A percentile compares a stretch with the other conserved stretches of the same genome.
Evolutionary conservation across 2,888 invertebrate species (phyloP).

Genomic region (Ganaspis brasiliensis): DNA sequence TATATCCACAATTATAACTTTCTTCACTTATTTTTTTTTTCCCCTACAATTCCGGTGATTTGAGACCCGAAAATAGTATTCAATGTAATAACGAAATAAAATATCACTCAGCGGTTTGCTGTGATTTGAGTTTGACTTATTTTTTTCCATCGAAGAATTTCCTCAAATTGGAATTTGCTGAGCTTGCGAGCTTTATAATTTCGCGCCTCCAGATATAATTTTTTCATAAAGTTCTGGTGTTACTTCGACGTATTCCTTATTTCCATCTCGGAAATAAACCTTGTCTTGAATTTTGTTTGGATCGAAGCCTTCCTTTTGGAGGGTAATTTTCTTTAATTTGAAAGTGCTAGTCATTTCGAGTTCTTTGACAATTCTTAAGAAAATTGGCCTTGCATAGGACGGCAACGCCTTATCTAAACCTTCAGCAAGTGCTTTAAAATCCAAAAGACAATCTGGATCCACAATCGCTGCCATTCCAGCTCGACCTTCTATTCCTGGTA

Average conservation of each 20-base stretch:
- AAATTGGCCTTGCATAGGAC: slow-evolving; percentile 85
- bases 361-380: slow-evolving; percentile 83
- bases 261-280: slow-evolving; percentile 81
- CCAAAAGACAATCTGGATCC: slow-evolving; percentile 80
- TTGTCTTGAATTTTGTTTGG: slow-evolving; percentile 81
- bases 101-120: slow-evolving; percentile 11
- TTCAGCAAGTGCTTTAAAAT: slow-evolving; percentile 79
- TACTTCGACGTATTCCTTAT: slow-evolving; percentile 85
- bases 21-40: slow-evolving; percentile 18
- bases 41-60: slow-evolving; percentile 2
- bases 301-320: slow-evolving; percentile 85
- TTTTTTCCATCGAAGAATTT: neutral
- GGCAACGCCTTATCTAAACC: slow-evolving; percentile 82
- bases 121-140: slow-evolving; percentile 8
- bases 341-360: slow-evolving; percentile 87
- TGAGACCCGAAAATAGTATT: slow-evolving; percentile 24
- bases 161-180: neutral
- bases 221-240: slow-evolving; percentile 81
- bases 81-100: slow-evolving; percentile 17
- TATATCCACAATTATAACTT: slow-evolving; percentile 27
- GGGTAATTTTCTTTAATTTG: slow-evolving; percentile 85
- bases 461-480: slow-evolving; percentile 87
- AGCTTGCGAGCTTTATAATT: slow-evolving; percentile 70
- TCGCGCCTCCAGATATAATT: slow-evolving; percentile 80
- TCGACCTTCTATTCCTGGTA: slow-evolving; percentile 82